Percentiles rank a stretch among this genome's conserved stretches.
phyloP scores from a whole-genome alignment of 2,888 invertebrate species.

The Trichogramma dendrolimi region DNA sequence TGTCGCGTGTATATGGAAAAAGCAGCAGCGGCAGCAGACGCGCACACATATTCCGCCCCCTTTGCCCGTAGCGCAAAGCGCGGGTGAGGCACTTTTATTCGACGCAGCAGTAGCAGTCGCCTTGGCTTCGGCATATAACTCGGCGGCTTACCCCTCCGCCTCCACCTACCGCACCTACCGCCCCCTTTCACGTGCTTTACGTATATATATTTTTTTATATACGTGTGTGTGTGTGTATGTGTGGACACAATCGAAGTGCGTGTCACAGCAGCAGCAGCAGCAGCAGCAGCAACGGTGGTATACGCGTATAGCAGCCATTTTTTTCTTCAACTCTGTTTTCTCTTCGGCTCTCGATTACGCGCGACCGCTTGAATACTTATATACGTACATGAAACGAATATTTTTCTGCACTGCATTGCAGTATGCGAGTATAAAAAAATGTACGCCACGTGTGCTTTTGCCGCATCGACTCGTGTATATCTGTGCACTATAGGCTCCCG shows the following conservation, averaged over 20 bases:
- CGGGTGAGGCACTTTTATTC: slow-evolving; percentile 47
- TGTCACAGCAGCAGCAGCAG: slow-evolving; percentile 27
- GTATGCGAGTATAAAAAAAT: not conserved
- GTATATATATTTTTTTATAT: slow-evolving; percentile 19
- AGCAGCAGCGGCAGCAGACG: slow-evolving; percentile 10
- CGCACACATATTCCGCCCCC: slow-evolving; percentile 45
- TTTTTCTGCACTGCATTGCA: slow-evolving; percentile 15
- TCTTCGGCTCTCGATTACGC: slow-evolving; percentile 1
- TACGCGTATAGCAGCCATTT: slow-evolving; percentile 18
- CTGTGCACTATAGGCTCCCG: too few species aligned
- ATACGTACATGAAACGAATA: too few species aligned
- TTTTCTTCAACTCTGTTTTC: slow-evolving; percentile 9
- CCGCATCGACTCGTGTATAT: not conserved
- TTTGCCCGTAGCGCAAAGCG: slow-evolving; percentile 35
- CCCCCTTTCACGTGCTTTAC: slow-evolving; percentile 1
- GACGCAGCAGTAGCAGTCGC: slow-evolving; percentile 28
- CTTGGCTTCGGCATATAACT: slow-evolving; percentile 11
- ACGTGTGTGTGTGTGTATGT: slow-evolving; percentile 30
- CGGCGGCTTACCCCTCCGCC: not conserved
- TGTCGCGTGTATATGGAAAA: too few species aligned
- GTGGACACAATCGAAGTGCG: slow-evolving; percentile 25
- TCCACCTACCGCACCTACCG: slow-evolving; percentile 3
- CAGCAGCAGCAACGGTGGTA: slow-evolving; percentile 13
- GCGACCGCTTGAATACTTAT: slow-evolving; percentile 5
- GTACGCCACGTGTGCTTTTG: not conserved